These are phyloP conservation scores for Lasioglossum villosulum DNA, from an alignment of 2,888 invertebrate species.

Conservation along the genomic window DNA sequence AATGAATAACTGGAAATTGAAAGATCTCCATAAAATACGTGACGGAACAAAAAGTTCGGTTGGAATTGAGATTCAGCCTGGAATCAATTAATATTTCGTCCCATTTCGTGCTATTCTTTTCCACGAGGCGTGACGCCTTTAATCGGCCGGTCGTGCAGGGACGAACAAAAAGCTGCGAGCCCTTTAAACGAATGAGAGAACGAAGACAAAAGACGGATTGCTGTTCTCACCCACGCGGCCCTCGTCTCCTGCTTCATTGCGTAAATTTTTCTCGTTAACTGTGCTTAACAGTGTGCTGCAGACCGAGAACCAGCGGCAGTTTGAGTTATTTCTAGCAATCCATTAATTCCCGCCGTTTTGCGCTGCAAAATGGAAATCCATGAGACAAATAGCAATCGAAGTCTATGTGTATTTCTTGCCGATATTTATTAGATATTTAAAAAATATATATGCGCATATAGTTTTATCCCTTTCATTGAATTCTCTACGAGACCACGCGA, in stretches of 20 bases:
- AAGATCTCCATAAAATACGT: background rate
- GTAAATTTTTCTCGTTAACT: slow-evolving; percentile 63
- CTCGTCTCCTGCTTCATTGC: slow-evolving; percentile 39
- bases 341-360: slow-evolving; percentile 46
- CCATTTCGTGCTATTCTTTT: background rate
- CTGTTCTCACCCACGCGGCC: slow-evolving; percentile 34
- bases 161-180: slow-evolving; percentile 25
- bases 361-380: slow-evolving; percentile 25
- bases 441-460: background rate
- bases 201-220: slow-evolving; percentile 46
- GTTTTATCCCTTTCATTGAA: background rate
- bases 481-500: background rate
- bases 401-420: background rate
- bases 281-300: slow-evolving; percentile 40
- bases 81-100: slow-evolving; percentile 28
- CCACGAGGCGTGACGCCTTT: slow-evolving; percentile 18
- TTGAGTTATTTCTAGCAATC: slow-evolving; percentile 54
- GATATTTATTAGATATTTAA: background rate
- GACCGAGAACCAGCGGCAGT: slow-evolving; percentile 29
- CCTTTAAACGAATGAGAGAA: slow-evolving; percentile 34
- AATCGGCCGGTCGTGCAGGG: slow-evolving; percentile 16
- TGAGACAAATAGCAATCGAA: background rate
- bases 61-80: background rate
- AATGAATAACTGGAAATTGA: background rate
- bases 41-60: background rate